These are phyloP conservation scores for Astreopora myriophthalma DNA, from an alignment of 64 coral and sea anemone species.

Conservation along the genomic window DNA sequence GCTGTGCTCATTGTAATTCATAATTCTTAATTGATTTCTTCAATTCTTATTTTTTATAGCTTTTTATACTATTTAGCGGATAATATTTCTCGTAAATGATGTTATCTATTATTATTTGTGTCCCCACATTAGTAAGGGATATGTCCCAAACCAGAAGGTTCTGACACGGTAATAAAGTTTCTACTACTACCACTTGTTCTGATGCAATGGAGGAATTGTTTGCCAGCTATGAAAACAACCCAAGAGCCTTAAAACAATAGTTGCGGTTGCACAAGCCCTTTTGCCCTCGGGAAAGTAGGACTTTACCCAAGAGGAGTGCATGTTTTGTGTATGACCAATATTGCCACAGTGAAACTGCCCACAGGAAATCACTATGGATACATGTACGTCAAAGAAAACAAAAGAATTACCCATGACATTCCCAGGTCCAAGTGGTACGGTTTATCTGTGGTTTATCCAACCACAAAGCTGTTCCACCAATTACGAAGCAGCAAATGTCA, in stretches of 20 bases:
- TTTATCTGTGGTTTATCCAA: conserved; percentile 33
- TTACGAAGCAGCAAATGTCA: not conserved
- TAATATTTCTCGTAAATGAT: too few species aligned
- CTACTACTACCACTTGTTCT: too few species aligned
- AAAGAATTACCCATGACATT: conserved; percentile 7
- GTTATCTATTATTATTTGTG: too few species aligned
- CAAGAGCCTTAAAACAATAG: not conserved
- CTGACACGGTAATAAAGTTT: too few species aligned
- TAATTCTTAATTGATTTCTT: too few species aligned
- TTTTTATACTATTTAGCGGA: too few species aligned
- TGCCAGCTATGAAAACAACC: too few species aligned
- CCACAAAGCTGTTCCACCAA: conserved; percentile 8
- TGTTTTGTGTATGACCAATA: conserved; percentile 10
- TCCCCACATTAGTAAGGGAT: too few species aligned
- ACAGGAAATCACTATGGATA: conserved; percentile 27
- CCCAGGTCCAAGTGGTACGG: conserved; percentile 9
- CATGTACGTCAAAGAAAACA: conserved; percentile 41
- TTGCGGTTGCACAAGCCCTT: not conserved
- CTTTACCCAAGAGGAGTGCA: not conserved
- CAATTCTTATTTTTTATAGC: too few species aligned
- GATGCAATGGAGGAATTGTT: too few species aligned
- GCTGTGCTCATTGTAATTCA: too few species aligned
- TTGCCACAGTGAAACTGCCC: conserved; percentile 13
- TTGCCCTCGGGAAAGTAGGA: not conserved
- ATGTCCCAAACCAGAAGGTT: too few species aligned